Evolutionary conservation across 2,888 invertebrate species (phyloP), one percentile per base, ranked within the genome.

Genomic region (Cetonia aurata): DNA sequence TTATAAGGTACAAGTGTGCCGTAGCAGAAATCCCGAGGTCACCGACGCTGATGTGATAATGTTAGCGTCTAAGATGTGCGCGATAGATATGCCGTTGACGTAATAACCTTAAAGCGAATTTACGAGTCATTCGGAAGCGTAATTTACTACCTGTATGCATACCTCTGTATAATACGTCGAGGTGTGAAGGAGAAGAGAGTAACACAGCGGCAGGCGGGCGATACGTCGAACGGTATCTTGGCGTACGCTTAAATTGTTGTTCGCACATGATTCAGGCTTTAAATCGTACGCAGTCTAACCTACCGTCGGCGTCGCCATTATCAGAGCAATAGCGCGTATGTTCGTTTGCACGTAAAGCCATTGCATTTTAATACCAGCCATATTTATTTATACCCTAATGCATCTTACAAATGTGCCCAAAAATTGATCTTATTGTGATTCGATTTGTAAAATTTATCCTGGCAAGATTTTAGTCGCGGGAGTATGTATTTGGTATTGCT

Each of bases 1-100:
- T 75, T 68, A 68, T 68, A 73, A 72, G 73, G 74, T 71, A 70
- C 72, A 74, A 75, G 75, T 73, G 72, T 48, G 48, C 33, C 31
- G 70, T 75, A 56, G 56, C 37, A 71, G 71, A 73, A 75, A 75
- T 74, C 71, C 73, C 59, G 48, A 56, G 68, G 68, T 68, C 68
- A 59, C 57, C 59, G 59, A 48, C 48, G 68, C 57, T 68, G 68
- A 68, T 59, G 68, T 68, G 68, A 57, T 68, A 50, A 67, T 62
- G 62, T 62, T 62, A 48, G 48, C 48, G 62, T 48, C 62, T 62
- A 62, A 62, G 62, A 62, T 62, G 62, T 48, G 62, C 48, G 62
- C 46, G 62, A 62, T 62, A 62, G 62, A 62, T 62, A 62, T 48
- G 48, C 46, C 50, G 62, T 62, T 62, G 62, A 62, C 62, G 62